These are phyloP conservation scores for Pao palembangensis DNA, from an alignment of 2,113 vertebrate species.

Conservation along the genomic window DNA sequence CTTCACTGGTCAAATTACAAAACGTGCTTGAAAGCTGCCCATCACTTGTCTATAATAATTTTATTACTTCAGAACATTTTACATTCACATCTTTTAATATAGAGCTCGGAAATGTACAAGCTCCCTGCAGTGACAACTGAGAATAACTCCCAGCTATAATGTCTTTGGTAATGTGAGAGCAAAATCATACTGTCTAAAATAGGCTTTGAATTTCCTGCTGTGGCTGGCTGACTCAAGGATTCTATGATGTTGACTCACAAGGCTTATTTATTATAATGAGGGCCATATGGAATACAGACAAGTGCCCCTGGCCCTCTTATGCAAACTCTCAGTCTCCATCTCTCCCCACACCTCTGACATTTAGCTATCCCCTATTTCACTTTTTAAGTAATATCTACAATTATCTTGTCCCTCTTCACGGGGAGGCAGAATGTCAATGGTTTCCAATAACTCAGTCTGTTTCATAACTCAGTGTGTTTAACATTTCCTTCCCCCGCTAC, in stretches of 20 bases:
- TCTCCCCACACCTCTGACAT: conserved; percentile 65
- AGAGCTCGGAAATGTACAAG: conserved; percentile 11
- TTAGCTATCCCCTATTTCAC: conserved; percentile 53
- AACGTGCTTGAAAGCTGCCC: conserved; percentile 49
- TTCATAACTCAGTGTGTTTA: conserved; percentile 44
- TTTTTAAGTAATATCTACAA: conserved; percentile 53
- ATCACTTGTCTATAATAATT: conserved; percentile 37
- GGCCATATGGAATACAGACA: conserved; percentile 59
- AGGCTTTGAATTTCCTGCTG: conserved; percentile 49
- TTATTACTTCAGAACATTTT: conserved; percentile 30
- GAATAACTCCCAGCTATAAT: conserved; percentile 34
- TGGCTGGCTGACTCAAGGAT: conserved; percentile 61
- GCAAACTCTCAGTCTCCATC: conserved; percentile 62
- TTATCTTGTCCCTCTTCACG: conserved; percentile 47
- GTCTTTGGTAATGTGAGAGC: conserved; percentile 30
- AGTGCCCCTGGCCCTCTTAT: conserved; percentile 60
- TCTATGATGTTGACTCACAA: conserved; percentile 68
- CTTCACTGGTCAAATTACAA: conserved; percentile 57
- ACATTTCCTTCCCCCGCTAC: conserved; percentile 33
- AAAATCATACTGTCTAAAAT: conserved; percentile 57
- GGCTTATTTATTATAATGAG: conserved; percentile 70
- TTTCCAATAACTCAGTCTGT: conserved; percentile 54
- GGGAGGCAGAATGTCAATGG: conserved; percentile 39
- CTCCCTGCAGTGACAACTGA: conserved; percentile 14
- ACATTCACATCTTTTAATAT: conserved; percentile 6